phyloP scores from a whole-genome alignment of 2,113 vertebrate species.

The Butorides virescens region DNA sequence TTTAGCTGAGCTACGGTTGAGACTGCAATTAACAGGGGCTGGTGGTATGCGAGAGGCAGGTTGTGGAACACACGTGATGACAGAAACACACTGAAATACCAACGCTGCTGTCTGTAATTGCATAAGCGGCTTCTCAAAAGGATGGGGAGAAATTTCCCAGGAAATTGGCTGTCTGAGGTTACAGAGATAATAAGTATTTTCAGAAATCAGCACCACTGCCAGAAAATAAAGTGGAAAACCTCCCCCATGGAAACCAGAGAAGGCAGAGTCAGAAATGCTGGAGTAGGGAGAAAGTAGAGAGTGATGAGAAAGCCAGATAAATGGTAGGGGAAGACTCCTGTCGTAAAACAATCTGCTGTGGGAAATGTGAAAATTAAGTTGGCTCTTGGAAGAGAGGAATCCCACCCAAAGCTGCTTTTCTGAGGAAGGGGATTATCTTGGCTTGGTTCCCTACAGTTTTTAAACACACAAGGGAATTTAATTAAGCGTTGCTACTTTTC shows the following conservation, averaged over 20 bases:
- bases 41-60: not conserved
- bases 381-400: constrained; percentile 5
- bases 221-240: not conserved
- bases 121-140: not conserved
- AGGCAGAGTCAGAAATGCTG: not conserved
- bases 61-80: not conserved
- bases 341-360: not conserved
- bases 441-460: not conserved
- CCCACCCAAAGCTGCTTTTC: constrained; percentile 16
- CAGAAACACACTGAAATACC: not conserved
- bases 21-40: not conserved
- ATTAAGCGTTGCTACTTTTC: not conserved
- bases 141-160: not conserved
- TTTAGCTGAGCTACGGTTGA: not conserved
- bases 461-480: not conserved
- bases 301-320: not conserved
- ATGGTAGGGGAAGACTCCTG: not conserved
- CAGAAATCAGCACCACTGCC: not conserved
- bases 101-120: not conserved
- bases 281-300: not conserved
- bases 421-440: constrained; percentile 21
- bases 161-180: not conserved
- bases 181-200: not conserved
- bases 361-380: not conserved
- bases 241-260: not conserved